A percentile compares a stretch with the other conserved stretches of the same genome.
These are phyloP conservation scores for Nycticorax nycticorax DNA, from an alignment of 2,113 vertebrate species.

Conservation along the genomic window DNA sequence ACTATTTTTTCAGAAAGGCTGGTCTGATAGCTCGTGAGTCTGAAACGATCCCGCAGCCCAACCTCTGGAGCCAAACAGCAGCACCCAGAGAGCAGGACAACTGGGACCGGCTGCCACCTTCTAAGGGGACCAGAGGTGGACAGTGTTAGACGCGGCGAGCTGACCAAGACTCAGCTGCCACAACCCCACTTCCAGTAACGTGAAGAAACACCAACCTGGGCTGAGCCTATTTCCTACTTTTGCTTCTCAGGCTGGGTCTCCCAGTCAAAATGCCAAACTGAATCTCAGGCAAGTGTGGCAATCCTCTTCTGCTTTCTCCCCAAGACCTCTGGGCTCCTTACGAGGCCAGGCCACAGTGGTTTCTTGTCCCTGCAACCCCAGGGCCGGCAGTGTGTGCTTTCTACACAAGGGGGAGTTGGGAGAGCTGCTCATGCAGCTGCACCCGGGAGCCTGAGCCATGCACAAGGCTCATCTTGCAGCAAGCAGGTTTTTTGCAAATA, in stretches of 20 bases:
- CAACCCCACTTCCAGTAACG: fast-evolving
- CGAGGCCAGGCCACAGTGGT: fast-evolving
- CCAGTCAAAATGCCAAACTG: background rate
- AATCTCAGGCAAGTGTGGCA: fast-evolving
- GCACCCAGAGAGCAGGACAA: background rate
- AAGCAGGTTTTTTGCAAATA: background rate
- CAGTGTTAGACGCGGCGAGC: fast-evolving
- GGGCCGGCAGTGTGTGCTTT: background rate
- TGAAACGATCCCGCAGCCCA: fast-evolving
- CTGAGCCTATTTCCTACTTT: background rate
- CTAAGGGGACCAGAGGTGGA: background rate
- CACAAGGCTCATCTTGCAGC: background rate
- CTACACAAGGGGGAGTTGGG: background rate
- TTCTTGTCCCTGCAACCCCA: background rate
- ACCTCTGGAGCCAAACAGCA: fast-evolving
- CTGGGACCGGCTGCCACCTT: background rate
- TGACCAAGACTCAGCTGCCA: background rate
- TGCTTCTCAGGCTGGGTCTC: background rate
- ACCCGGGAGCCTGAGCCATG: fast-evolving
- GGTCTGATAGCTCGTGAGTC: fast-evolving
- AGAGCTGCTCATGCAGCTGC: background rate
- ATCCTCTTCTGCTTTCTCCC: background rate
- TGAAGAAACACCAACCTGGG: background rate
- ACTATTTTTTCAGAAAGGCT: background rate
- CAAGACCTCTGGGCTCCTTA: background rate